Base-by-base conservation (phyloP, 2,797 vertebrate species). In the Micromesistius poutassou region DNA sequence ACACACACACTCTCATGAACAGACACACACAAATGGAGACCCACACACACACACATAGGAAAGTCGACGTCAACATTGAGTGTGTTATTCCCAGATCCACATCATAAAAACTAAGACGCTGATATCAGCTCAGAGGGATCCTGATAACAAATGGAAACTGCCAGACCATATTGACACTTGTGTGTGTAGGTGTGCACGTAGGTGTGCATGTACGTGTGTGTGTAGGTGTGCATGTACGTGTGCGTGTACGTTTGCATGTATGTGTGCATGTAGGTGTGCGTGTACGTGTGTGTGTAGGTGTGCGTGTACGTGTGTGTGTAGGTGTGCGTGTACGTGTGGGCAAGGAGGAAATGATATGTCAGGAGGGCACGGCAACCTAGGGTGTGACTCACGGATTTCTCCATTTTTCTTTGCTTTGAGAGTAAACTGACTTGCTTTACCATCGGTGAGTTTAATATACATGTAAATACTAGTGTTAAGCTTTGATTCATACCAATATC, bases 121-220 rank as follows among this genome's bases (percentile, higher is more conserved):
- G 40, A 79, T 71, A 83, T 80, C 68, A 75, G 30, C n/a, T 72
- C 74, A 30, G 76, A 82, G 74, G 14, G 8, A 71, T 0, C 0
- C 77, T 77, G 78, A 84, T 85, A 85, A 19, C 31, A 36, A 83
- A 36, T 80, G 77, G 75, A 87, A 80, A 80, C 71, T 50, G 72
- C 4, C 38, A 75, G 30, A 62, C 30, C 40, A 74, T 74, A n/a
- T 50, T 50, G 14, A 50, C 46, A 19, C 14, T 19, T 42, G 36
- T 66, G 76, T 4, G 72, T 71, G 72, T 70, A 50, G 8, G 28
- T 72, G 77, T 71, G 55, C 75, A 46, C 68, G 33, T 33, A 33
- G 72, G 66, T 72, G 71, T 66, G 76, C 16, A 55, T 46, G 72
- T 70, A 46, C 13, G 66, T 76, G 75, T 55, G 70, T 72, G 71